Evolutionary conservation across 2,113 vertebrate genomes (phyloP).

Genomic region (Toxotes chatareus): DNA sequence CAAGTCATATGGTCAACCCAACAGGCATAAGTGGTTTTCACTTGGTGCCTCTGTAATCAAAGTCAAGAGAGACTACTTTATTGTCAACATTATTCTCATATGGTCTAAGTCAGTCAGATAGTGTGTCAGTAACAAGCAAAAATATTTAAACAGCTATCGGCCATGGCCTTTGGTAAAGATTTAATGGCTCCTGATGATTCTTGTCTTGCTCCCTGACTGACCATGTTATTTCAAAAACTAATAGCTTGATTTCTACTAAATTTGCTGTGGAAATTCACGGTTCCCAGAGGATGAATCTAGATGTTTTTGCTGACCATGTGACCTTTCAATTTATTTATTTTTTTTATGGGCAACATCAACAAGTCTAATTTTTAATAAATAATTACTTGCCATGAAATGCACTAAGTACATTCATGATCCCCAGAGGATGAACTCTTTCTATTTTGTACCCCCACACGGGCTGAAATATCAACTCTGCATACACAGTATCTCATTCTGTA

Average conservation of each 20-base stretch:
- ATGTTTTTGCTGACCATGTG: neutral
- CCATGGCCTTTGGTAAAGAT: neutral
- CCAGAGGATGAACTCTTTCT: constrained; percentile 4
- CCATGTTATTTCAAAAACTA: neutral
- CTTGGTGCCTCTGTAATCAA: neutral
- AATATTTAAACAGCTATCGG: neutral
- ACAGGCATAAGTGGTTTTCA: constrained; percentile 5
- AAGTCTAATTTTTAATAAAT: neutral
- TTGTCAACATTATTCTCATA: neutral
- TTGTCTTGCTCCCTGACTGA: neutral
- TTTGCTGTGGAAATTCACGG: neutral
- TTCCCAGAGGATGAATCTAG: neutral
- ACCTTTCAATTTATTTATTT: neutral
- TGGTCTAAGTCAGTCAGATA: neutral
- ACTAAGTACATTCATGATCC: neutral
- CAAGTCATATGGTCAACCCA: neutral
- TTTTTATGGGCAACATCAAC: neutral
- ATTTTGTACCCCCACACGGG: neutral
- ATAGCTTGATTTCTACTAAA: neutral
- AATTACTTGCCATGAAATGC: neutral
- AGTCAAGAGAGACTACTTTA: neutral
- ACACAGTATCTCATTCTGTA: neutral
- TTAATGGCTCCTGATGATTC: constrained; percentile 4
- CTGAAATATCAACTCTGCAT: neutral
- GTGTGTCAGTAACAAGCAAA: constrained; percentile 6